These are phyloP conservation scores for Athene cunicularia DNA, from an alignment of 2,113 vertebrate genomes.

Conservation along the genomic window DNA sequence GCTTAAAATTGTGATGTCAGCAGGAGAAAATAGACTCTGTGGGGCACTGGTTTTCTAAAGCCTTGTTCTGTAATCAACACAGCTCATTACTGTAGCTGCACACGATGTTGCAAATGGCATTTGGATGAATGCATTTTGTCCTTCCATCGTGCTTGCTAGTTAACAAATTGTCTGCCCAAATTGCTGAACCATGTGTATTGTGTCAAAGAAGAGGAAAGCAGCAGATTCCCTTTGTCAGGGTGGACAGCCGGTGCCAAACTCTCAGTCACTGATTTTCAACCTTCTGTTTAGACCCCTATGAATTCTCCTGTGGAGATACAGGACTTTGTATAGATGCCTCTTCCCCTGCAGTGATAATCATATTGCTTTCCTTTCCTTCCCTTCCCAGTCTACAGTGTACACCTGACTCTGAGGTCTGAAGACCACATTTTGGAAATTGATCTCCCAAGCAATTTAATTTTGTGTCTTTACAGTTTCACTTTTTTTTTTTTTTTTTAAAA, in stretches of 20 bases:
- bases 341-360: not conserved
- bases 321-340: not conserved
- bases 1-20: constrained; percentile 33
- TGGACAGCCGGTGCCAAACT: not conserved
- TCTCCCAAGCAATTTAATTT: not conserved
- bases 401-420: not conserved
- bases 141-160: not conserved
- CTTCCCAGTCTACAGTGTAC: not conserved
- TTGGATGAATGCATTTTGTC: not conserved
- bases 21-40: constrained; percentile 39
- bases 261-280: not conserved
- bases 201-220: not conserved
- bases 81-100: not conserved
- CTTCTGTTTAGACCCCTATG: not conserved
- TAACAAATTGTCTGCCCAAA: constrained; percentile 4
- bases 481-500: not conserved
- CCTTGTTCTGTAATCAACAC: constrained; percentile 29
- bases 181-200: not conserved
- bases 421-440: not conserved
- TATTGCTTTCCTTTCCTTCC: not conserved
- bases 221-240: not conserved
- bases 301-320: not conserved
- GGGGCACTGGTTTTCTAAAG: constrained; percentile 20
- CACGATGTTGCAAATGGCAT: not conserved
- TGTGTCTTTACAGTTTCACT: not conserved